Evolutionary conservation across 1,140 invertebrate genomes (phyloP).

Genomic region (Rhizoglyphus robini): DNA sequence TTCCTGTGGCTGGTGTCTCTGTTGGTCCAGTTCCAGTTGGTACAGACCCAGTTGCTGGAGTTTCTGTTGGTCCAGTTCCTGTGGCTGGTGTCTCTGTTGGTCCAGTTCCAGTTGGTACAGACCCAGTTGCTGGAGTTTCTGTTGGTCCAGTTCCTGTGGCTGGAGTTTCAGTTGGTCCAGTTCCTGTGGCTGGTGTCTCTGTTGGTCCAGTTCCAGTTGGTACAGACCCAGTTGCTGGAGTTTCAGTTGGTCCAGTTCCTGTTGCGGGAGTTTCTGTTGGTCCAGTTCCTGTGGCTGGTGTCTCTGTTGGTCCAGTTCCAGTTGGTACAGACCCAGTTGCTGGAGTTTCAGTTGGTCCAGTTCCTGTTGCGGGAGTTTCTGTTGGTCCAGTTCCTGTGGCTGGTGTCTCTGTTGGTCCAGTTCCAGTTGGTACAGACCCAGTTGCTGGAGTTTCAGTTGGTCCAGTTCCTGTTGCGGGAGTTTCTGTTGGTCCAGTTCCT

Average conservation of each 20-base stretch:
- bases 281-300: neutral
- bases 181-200: neutral
- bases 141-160: neutral
- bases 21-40: too few species aligned
- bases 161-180: neutral
- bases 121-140: neutral
- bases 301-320: too few species aligned
- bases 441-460: neutral
- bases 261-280: neutral
- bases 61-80: neutral
- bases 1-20: neutral
- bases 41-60: too few species aligned
- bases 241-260: neutral
- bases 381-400: neutral
- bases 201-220: neutral
- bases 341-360: too few species aligned
- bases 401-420: neutral
- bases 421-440: neutral
- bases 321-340: too few species aligned
- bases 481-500: neutral
- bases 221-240: too few species aligned
- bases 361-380: neutral
- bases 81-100: neutral
- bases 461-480: neutral
- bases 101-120: neutral